Conservation (phyloP, 2,888 invertebrate genomes). For the Eilema caniola region DNA sequence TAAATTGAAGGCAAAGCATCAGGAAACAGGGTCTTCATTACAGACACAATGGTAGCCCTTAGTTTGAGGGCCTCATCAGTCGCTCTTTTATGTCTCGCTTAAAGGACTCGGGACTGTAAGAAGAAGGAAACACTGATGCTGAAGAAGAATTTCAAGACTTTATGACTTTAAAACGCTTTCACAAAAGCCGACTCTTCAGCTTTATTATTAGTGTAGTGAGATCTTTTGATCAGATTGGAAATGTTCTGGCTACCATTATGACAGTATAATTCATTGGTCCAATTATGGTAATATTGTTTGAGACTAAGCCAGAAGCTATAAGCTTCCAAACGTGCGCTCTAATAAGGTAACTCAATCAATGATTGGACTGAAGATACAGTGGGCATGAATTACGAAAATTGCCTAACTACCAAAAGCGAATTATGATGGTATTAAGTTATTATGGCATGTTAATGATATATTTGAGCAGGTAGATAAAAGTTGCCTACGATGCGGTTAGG, state of each 20-base stretch:
- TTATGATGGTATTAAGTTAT: not conserved
- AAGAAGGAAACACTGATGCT: no score
- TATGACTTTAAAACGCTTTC: no score
- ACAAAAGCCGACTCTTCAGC: not conserved
- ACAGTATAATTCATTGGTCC: not conserved
- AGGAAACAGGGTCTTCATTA: no score
- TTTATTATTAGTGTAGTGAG: not conserved
- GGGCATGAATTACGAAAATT: conserved; percentile 18
- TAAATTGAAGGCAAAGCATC: no score
- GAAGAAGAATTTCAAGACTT: no score
- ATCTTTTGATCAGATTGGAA: no score
- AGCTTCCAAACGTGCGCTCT: conserved; percentile 9
- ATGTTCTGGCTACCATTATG: not conserved
- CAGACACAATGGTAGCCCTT: no score
- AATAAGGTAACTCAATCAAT: conserved; percentile 11
- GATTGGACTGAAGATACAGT: not conserved
- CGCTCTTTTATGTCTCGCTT: no score
- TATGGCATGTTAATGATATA: not conserved
- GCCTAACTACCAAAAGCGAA: not conserved
- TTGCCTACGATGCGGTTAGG: not conserved
- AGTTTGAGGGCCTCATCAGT: no score
- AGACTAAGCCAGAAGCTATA: not conserved
- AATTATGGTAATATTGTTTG: conserved; percentile 7
- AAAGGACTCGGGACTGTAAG: no score
- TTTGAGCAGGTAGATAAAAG: not conserved